A percentile compares a stretch with the other conserved stretches of the same genome.
These are phyloP conservation scores for Cyanoderma ruficeps DNA, from an alignment of 2,113 vertebrate species.

Conservation along the genomic window DNA sequence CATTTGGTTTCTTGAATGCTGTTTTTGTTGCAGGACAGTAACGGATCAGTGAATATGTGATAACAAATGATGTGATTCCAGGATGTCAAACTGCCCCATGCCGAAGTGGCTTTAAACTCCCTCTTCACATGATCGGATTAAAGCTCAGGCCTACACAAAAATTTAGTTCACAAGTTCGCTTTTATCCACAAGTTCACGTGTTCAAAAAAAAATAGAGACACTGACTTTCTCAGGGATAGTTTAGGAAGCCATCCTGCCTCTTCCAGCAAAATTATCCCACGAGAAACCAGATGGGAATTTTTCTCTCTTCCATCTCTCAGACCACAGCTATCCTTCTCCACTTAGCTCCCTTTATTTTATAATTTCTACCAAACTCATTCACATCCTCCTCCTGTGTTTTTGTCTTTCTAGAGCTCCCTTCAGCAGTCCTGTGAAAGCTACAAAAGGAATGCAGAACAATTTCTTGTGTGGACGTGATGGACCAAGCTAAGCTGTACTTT, in stretches of 20 bases:
- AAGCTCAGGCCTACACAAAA: background rate
- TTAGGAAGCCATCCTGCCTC: background rate
- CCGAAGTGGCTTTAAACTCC: background rate
- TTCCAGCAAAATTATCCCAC: conserved; percentile 22
- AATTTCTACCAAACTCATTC: background rate
- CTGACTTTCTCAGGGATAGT: background rate
- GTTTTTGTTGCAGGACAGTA: conserved; percentile 21
- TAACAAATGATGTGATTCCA: background rate
- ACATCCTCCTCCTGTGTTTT: conserved; percentile 18
- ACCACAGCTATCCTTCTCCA: background rate
- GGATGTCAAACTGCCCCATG: background rate
- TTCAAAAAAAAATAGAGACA: background rate
- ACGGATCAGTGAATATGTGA: background rate
- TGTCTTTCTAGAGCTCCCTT: background rate
- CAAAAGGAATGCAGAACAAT: background rate
- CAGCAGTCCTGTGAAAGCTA: background rate
- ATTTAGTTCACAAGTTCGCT: background rate
- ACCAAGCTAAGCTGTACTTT: background rate
- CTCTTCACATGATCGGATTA: background rate
- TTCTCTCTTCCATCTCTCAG: background rate
- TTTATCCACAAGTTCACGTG: background rate
- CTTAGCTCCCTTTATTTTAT: background rate
- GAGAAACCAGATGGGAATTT: conserved; percentile 17
- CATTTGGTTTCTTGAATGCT: conserved; percentile 6
- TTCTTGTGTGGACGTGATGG: background rate